phyloP scores from a whole-genome alignment of 2,113 vertebrate species.

The Rynchops niger region DNA sequence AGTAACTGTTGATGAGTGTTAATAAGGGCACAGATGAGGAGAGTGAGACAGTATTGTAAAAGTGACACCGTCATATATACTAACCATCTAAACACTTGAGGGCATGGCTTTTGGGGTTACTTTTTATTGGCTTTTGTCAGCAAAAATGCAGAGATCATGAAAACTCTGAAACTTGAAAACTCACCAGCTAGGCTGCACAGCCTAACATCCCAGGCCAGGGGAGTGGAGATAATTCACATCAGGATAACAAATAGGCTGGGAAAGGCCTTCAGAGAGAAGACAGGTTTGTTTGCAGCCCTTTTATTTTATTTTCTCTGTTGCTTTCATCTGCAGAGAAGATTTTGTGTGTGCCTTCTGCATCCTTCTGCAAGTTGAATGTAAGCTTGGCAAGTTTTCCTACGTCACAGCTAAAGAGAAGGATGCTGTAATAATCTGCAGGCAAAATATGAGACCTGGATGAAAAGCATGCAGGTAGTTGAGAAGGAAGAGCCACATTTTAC shows the following conservation, averaged over 20 bases:
- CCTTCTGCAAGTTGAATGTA: neutral
- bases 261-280: neutral
- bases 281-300: neutral
- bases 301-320: neutral
- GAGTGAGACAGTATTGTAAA: neutral
- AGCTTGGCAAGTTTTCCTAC: neutral
- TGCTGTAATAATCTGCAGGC: neutral
- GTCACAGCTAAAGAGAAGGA: neutral
- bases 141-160: neutral
- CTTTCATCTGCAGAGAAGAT: neutral
- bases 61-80: neutral
- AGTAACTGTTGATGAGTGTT: neutral
- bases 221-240: neutral
- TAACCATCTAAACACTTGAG: neutral
- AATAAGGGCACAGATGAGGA: neutral
- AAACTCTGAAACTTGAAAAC: neutral
- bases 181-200: neutral
- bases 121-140: neutral
- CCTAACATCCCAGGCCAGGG: neutral
- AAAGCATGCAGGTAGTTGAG: neutral
- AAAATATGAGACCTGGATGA: neutral
- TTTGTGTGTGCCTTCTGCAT: neutral
- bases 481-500: neutral
- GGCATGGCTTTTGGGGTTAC: neutral
- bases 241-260: neutral